A percentile compares a stretch with the other conserved stretches of the same genome.
Evolutionary conservation across 2,797 vertebrate genomes (phyloP).

Genomic region (Neopelma chrysocephalum): DNA sequence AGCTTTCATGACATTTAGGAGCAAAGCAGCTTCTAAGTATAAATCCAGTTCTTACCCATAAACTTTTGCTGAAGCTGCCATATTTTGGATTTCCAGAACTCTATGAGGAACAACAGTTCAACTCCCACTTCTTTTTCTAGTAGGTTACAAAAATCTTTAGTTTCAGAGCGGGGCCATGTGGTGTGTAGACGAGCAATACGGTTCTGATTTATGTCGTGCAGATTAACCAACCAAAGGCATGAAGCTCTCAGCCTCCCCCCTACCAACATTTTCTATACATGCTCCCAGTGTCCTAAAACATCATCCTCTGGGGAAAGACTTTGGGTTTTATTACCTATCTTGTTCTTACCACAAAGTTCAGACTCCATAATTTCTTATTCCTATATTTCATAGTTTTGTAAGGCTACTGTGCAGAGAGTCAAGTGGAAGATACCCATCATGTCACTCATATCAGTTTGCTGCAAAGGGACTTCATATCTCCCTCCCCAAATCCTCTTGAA

Average conservation of each 20-base stretch:
- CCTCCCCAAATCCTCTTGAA: neutral
- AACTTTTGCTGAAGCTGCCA: neutral
- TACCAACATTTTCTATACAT: neutral
- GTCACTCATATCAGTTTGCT: neutral
- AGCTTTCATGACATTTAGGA: fast-evolving
- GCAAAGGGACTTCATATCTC: neutral
- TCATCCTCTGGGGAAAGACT: neutral
- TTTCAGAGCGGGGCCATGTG: neutral
- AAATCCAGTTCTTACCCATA: neutral
- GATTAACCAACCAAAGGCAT: neutral
- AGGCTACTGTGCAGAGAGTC: neutral
- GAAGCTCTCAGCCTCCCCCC: neutral
- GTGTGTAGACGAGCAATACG: neutral
- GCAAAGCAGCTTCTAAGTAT: neutral
- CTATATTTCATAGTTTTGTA: neutral
- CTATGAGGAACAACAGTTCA: neutral
- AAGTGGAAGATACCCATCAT: neutral
- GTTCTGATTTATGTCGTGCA: neutral
- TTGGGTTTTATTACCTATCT: neutral
- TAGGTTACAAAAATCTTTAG: neutral
- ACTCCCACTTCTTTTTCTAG: neutral
- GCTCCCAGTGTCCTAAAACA: neutral
- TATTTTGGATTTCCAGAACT: neutral
- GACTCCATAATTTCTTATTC: neutral
- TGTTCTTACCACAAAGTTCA: neutral